phyloP scores from a whole-genome alignment of 1,140 invertebrate genomes.

The Asobara japonica region DNA sequence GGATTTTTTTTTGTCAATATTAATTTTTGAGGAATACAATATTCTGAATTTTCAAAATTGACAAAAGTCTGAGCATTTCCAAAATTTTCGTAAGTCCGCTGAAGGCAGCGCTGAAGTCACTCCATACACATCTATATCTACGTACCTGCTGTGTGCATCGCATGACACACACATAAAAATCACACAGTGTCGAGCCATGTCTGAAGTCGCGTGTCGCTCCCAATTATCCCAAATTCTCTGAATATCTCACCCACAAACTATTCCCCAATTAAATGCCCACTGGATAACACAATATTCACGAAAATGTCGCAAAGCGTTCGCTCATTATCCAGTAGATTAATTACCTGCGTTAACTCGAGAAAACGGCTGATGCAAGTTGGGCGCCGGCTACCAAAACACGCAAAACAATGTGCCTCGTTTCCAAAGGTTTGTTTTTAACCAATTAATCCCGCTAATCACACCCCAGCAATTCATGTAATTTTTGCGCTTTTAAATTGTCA shows the following conservation, averaged over 20 bases:
- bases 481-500: background rate
- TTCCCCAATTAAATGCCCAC: background rate
- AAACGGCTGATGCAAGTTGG: conserved; percentile 47
- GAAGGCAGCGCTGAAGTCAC: background rate
- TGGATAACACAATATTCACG: background rate
- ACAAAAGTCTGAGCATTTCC: no score
- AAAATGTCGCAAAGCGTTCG: conserved; percentile 58
- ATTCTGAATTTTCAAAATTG: no score
- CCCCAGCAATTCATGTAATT: background rate
- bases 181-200: no score
- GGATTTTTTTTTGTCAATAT: no score
- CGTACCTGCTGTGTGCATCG: no score
- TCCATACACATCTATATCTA: background rate
- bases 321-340: conserved; percentile 47
- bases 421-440: conserved; percentile 43
- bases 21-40: no score
- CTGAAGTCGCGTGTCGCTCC: background rate
- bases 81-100: no score
- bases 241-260: background rate
- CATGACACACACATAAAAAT: no score
- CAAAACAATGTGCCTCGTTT: conserved; percentile 42
- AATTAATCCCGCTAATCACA: background rate
- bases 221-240: background rate
- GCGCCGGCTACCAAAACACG: conserved; percentile 45
- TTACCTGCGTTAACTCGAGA: conserved; percentile 44